A percentile compares a stretch with the other conserved stretches of the same genome.
Evolutionary conservation across 2,113 vertebrate genomes (phyloP).

Genomic region (Campylomormyrus tamandua): DNA sequence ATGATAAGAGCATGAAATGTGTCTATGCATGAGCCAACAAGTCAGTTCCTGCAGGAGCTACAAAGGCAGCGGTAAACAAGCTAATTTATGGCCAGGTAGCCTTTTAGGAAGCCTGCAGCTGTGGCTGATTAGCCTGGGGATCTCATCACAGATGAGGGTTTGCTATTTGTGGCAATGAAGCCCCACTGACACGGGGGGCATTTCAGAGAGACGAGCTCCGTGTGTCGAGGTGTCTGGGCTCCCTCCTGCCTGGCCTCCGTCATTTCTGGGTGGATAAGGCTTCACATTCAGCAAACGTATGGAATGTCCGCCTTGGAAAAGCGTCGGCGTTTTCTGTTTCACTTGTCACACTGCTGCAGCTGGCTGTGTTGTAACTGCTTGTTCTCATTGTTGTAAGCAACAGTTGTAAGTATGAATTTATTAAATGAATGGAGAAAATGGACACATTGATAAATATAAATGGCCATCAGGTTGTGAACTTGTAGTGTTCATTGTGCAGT

Average conservation of each 20-base stretch:
- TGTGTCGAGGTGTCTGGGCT: background rate
- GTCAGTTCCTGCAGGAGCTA: background rate
- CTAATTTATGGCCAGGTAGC: background rate
- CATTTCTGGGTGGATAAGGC: background rate
- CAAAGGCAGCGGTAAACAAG: background rate
- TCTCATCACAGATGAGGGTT: background rate
- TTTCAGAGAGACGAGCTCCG: background rate
- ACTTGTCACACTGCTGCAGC: background rate
- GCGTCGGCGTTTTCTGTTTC: background rate
- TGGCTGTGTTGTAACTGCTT: background rate
- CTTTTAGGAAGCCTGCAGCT: background rate
- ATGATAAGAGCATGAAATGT: background rate
- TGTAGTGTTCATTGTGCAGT: background rate
- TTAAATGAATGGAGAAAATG: background rate
- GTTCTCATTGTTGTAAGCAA: background rate
- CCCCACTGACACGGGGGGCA: background rate
- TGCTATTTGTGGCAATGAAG: background rate
- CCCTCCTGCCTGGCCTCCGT: background rate
- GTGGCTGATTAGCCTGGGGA: background rate
- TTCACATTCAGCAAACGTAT: background rate
- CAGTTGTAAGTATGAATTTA: background rate
- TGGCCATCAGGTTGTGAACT: background rate
- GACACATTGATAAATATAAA: background rate
- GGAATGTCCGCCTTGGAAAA: background rate
- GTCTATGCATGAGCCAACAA: background rate